Base-by-base conservation (phyloP, 2,888 invertebrate species). In the Drosophila mettleri region DNA sequence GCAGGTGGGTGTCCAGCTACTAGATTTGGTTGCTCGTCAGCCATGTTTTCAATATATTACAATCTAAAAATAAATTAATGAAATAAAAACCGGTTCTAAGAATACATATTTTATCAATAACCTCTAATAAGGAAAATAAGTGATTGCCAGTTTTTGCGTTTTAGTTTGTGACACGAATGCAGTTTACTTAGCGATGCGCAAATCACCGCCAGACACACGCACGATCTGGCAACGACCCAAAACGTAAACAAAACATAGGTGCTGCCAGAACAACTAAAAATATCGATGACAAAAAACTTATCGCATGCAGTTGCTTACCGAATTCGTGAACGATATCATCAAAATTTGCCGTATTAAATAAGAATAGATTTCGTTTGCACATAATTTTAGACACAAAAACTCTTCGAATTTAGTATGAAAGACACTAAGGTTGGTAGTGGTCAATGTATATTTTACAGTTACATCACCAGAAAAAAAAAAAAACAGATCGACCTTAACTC, bases 1-100 rank as follows among this genome's bases (percentile, higher is more conserved):
- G 98, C 98, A 87, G 97, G 97, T 78, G 97, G 97, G 93, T 98
- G 98, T 62, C 97, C 97, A 74, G 95, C 97, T 91, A 97, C 96
- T 38, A 96, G 93, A 92, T 96, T 95, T 77, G 95, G 95, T 83
- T 94, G 94, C 86, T 95, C 94, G 80, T 94, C 94, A 80, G 95
- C 88, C 92, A 92, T 92, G 54, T 70, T 88, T 53, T 6, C 9
- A 16, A 16, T 34, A 34, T 36, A 14, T 36, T 33, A 16, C 24
- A 33, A 52, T n/a, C 75, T 86, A 54, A 29, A 59, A 49, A 24
- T 7, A 0, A 24, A n/a, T 20, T 8, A 4, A 27, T 10, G 0
- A 46, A 33, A 43, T 2, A 18, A 31, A 43, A 20, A 24, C 27
- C 20, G n/a, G 2, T 8, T 38, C 7, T 0, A 27, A 53, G 7